Evolutionary conservation across 2,113 vertebrate genomes (phyloP).

Genomic region (Pristiophorus japonicus): DNA sequence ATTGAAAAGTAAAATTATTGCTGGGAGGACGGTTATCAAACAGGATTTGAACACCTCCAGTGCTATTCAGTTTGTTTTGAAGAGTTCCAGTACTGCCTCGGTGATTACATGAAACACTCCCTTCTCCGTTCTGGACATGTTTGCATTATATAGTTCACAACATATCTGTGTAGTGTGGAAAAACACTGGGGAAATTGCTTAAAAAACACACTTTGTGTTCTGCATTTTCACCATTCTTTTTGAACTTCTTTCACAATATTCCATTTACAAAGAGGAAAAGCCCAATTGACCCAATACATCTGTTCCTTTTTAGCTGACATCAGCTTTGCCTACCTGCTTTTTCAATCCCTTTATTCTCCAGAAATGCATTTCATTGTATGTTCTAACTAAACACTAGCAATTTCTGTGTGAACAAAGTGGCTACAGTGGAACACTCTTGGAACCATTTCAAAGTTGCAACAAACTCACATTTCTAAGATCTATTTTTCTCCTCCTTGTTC

Average conservation of each 20-base stretch:
- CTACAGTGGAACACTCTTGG: not conserved
- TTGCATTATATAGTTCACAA: not conserved
- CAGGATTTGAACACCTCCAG: not conserved
- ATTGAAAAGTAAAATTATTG: not conserved
- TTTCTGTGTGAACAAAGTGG: not conserved
- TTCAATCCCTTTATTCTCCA: not conserved
- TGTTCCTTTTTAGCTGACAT: not conserved
- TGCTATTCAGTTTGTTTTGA: not conserved
- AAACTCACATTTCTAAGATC: not conserved
- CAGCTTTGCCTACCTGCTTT: not conserved
- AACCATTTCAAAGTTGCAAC: not conserved
- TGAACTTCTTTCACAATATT: not conserved
- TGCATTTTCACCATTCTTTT: not conserved
- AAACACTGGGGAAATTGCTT: not conserved
- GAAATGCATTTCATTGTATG: not conserved
- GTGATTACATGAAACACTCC: not conserved
- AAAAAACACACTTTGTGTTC: not conserved
- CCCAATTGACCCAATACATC: not conserved
- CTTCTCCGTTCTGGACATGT: not conserved
- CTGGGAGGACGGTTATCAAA: not conserved
- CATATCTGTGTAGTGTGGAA: not conserved
- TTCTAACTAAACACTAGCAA: not conserved
- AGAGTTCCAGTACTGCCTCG: not conserved
- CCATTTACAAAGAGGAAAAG: not conserved
- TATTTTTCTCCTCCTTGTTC: not conserved